Percentiles rank a stretch among this genome's conserved stretches.
Conservation (phyloP, 2,797 vertebrate genomes). For the Eulemur coronatus region DNA sequence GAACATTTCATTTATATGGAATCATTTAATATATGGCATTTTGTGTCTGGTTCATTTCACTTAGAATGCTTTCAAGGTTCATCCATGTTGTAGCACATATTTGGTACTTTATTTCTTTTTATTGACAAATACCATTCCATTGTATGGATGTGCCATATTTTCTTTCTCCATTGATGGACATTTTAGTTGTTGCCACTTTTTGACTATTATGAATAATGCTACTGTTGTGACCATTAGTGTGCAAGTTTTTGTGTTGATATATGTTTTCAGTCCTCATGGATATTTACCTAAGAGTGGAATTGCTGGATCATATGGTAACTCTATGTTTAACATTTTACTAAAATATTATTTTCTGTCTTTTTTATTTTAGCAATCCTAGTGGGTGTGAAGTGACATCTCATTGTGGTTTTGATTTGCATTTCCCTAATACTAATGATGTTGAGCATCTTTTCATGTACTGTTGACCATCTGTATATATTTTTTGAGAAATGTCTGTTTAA, state of each 20-base stretch:
- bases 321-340: constrained; percentile 11
- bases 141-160: not conserved
- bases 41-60: not conserved
- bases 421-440: not conserved
- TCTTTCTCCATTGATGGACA: not conserved
- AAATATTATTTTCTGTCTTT: not conserved
- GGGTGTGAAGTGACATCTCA: not conserved
- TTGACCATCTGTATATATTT: not conserved
- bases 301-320: constrained; percentile 16
- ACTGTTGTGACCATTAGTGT: not conserved
- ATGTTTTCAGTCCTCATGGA: not conserved
- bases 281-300: not conserved
- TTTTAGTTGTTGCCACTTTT: not conserved
- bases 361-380: constrained; percentile 32
- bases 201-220: not conserved
- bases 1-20: constrained; percentile 2
- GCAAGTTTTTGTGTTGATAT: not conserved
- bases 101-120: not conserved
- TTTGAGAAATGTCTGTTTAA: not conserved
- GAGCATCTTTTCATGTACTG: not conserved
- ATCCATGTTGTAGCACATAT: not conserved
- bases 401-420: constrained; percentile 9
- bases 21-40: not conserved
- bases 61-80: not conserved
- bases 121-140: not conserved